Evolutionary conservation across 1,140 invertebrate species (phyloP).

Genomic region (Berghia stephanieae): DNA sequence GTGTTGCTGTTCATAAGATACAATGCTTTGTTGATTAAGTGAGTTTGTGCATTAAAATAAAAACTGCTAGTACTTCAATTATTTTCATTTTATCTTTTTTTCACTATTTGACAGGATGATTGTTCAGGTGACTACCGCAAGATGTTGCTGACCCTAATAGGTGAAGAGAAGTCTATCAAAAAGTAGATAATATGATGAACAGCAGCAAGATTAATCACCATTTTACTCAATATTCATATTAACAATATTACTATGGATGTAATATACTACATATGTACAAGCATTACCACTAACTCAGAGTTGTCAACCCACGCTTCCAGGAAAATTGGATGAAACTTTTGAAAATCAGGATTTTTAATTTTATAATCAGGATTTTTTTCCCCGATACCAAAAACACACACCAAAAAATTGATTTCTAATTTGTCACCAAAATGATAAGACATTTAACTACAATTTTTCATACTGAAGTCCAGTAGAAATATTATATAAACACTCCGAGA

Average conservation of each 20-base stretch:
- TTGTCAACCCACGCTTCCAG: not conserved
- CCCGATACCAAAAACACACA: too few relatives aligned
- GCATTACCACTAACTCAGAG: not conserved
- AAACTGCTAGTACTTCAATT: not conserved
- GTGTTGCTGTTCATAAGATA: not conserved
- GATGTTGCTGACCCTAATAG: conserved; percentile 55
- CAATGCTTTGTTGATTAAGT: not conserved
- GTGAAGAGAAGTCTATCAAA: conserved; percentile 35
- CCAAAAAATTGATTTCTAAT: too few relatives aligned
- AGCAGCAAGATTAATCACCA: not conserved
- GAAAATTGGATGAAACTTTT: too few relatives aligned
- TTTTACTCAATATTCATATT: not conserved
- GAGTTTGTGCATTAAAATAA: not conserved
- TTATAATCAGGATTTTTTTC: too few relatives aligned
- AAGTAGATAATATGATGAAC: not conserved
- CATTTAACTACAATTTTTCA: too few relatives aligned
- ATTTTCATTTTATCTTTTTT: not conserved
- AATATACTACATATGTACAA: not conserved
- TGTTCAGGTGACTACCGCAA: conserved; percentile 61
- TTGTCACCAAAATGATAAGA: too few relatives aligned
- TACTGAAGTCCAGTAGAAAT: too few relatives aligned
- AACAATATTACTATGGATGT: not conserved
- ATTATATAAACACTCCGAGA: too few relatives aligned
- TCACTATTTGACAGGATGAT: conserved; percentile 51
- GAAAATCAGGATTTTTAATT: too few relatives aligned